These are phyloP conservation scores for Oenanthe oenanthe DNA, from an alignment of 2,113 vertebrate species.

Conservation along the genomic window DNA sequence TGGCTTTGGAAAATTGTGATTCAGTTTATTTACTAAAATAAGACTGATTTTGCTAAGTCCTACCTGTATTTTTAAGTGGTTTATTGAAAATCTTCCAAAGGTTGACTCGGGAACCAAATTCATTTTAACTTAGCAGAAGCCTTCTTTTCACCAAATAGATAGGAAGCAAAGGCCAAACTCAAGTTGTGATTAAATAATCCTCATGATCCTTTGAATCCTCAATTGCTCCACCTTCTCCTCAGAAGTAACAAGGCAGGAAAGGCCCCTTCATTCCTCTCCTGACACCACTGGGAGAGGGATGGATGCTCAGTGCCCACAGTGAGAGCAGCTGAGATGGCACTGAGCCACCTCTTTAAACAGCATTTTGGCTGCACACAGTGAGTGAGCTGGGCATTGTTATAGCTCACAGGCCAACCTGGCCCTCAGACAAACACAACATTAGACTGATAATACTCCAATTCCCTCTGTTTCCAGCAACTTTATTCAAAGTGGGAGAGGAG, in stretches of 20 bases:
- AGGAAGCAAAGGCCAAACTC: not conserved
- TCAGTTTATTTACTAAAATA: conserved; percentile 18
- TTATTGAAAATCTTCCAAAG: conserved; percentile 41
- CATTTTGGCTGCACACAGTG: not conserved
- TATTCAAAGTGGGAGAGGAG: not conserved
- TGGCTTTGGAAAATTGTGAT: not conserved
- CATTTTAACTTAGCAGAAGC: not conserved
- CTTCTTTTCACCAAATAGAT: not conserved
- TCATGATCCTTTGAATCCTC: not conserved
- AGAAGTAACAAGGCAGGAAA: not conserved
- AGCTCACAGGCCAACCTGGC: not conserved
- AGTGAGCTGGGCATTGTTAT: not conserved
- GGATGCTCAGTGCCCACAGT: accelerated
- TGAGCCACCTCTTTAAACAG: not conserved
- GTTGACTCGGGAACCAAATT: not conserved
- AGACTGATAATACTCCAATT: not conserved
- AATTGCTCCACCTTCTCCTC: not conserved
- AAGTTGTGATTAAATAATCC: not conserved
- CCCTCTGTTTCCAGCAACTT: not conserved
- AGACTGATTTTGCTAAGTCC: not conserved
- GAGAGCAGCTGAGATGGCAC: not conserved
- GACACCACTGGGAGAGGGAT: not conserved
- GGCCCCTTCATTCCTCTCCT: not conserved
- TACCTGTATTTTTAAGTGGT: conserved; percentile 17
- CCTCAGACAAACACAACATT: not conserved